Evolutionary conservation across 2,113 vertebrate species (phyloP).

Genomic region (Spilogale gracilis): DNA sequence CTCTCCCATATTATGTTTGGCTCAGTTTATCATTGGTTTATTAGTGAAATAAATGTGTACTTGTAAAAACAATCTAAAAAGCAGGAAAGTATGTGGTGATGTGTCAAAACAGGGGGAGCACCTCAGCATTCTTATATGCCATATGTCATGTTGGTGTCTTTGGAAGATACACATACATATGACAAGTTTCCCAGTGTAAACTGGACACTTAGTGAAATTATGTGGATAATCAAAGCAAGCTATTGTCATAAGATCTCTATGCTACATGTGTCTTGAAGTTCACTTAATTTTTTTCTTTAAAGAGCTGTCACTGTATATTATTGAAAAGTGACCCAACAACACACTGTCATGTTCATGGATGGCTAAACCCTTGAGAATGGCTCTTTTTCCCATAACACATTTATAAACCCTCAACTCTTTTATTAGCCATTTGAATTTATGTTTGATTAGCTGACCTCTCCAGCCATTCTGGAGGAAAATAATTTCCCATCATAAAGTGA

Average conservation of each 20-base stretch:
- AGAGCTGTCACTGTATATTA: neutral
- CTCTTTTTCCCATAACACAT: neutral
- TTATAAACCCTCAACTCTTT: neutral
- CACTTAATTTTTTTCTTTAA: neutral
- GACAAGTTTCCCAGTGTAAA: neutral
- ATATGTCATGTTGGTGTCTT: neutral
- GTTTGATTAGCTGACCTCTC: slow-evolving; percentile 60
- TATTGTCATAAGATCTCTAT: neutral
- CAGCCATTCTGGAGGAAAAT: slow-evolving; percentile 29
- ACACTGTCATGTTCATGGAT: neutral
- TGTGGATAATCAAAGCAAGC: neutral
- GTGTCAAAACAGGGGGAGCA: neutral
- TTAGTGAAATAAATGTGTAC: slow-evolving; percentile 15
- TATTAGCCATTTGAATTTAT: slow-evolving; percentile 8
- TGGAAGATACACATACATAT: neutral
- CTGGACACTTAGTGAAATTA: neutral
- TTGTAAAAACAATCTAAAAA: neutral
- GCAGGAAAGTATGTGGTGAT: neutral
- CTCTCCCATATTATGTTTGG: neutral
- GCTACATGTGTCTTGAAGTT: neutral
- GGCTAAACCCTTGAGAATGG: neutral
- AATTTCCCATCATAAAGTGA: slow-evolving; percentile 58
- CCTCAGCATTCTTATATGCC: neutral
- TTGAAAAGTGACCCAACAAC: neutral
- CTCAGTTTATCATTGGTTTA: neutral